Evolutionary conservation across 2,888 invertebrate genomes (phyloP).

Genomic region (Baccha elongata): DNA sequence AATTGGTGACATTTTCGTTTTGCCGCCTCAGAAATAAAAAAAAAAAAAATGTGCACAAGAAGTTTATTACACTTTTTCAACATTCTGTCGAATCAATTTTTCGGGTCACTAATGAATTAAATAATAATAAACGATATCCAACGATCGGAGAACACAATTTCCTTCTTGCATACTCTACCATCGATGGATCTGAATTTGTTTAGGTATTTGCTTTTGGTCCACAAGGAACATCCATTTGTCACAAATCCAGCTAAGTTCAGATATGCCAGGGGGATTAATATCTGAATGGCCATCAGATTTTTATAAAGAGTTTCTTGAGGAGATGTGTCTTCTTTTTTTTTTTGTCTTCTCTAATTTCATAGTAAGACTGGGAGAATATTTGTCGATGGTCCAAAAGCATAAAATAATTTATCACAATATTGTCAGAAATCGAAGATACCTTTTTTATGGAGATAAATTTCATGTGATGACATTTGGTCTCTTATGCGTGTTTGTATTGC

Average conservation of each 20-base stretch:
- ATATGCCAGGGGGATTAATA: conserved; percentile 58
- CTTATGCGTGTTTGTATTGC: conserved; percentile 64
- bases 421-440: conserved; percentile 74
- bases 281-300: conserved; percentile 66
- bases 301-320: conserved; percentile 37
- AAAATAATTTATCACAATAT: conserved; percentile 73
- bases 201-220: conserved; percentile 1
- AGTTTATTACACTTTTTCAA: background rate
- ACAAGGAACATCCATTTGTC: conserved; percentile 59
- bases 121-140: conserved; percentile 43
- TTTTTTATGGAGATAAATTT: conserved; percentile 71
- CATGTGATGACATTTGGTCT: conserved; percentile 71
- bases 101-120: conserved; percentile 35
- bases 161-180: conserved; percentile 12
- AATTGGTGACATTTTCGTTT: conserved; percentile 2
- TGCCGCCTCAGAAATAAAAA: background rate
- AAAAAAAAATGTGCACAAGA: background rate
- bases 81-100: conserved; percentile 20
- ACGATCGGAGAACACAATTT: conserved; percentile 28
- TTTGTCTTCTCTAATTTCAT: conserved; percentile 27
- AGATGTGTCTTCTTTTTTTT: conserved; percentile 3
- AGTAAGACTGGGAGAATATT: conserved; percentile 46
- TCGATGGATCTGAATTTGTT: conserved; percentile 16
- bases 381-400: conserved; percentile 20
- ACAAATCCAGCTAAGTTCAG: conserved; percentile 59